Evolutionary conservation across 2,797 vertebrate species (phyloP), one percentile per base, ranked within the genome.

Genomic region (Diplodus sargus): DNA sequence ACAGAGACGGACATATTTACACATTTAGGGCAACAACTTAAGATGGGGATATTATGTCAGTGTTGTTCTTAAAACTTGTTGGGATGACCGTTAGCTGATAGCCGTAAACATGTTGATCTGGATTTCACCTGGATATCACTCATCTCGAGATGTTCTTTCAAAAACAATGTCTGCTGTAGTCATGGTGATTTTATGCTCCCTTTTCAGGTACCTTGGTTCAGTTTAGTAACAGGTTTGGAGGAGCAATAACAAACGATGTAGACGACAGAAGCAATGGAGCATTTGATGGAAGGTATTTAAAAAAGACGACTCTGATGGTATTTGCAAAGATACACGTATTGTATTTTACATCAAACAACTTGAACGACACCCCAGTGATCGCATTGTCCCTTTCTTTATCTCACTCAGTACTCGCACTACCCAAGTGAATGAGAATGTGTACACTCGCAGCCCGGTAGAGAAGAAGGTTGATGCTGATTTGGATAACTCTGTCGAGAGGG

Each of bases 221-320:
- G 82, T 94, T 93, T 20, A 89, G 42, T 51, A 92, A 81, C 64
- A 77, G 65, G 43, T 59, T 90, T 53, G 90, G 81, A 66, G 87
- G 76, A 74, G 9, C 71, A 17, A 18, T 80, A 47, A 90, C 85
- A 76, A 49, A 76, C 39, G 85, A 86, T 4, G 2, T 4, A 1
- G 88, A 90, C 0, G 91, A 93, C 4, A 86, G 47, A 87, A 83
- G 66, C 70, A 90, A 89, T 3, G 73, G 70, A 48, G 25, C 16
- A 1, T 34, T 70, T 0, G 80, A 87, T 56, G 84, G 68, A 82
- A 79, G 88, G 93, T 93, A 86, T 0, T 60, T 13, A 16, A 62
- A 56, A 52, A 45, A 34, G 15, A 28, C 0, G 1, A 30, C 18
- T 28, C 30, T 66, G 28, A 52, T 47, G 16, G 15, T 47, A 28